Evolutionary conservation across 2,888 invertebrate genomes (phyloP).

Genomic region (Agrochola macilenta): DNA sequence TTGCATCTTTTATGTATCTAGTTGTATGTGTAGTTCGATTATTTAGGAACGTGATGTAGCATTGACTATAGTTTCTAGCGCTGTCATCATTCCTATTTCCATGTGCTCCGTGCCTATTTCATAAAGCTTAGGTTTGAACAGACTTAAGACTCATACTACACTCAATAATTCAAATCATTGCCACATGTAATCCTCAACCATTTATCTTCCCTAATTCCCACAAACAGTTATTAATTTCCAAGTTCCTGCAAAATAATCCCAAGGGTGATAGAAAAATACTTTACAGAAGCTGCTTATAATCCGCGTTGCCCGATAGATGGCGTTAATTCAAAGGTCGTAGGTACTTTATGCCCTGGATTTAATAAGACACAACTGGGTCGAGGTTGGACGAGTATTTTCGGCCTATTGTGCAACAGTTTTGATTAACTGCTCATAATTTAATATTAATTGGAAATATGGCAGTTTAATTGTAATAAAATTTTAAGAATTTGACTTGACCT

Average conservation of each 20-base stretch:
- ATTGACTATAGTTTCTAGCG: not conserved
- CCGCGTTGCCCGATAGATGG: conserved; percentile 52
- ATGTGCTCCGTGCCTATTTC: not conserved
- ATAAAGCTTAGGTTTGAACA: not conserved
- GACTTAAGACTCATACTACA: not conserved
- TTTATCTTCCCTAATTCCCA: conserved; percentile 8
- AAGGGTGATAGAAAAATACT: conserved; percentile 30
- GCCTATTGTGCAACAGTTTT: conserved; percentile 82
- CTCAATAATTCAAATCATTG: not conserved
- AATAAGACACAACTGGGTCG: conserved; percentile 81
- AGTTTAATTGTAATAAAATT: conserved; percentile 22
- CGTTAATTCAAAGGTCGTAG: conserved; percentile 68
- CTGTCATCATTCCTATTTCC: conserved; percentile 2
- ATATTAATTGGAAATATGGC: conserved; percentile 49
- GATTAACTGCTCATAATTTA: conserved; percentile 67
- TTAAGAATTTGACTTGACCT: not conserved
- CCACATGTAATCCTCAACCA: not conserved
- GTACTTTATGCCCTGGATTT: conserved; percentile 66
- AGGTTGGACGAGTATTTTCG: conserved; percentile 82
- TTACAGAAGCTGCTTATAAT: conserved; percentile 16
- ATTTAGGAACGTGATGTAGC: not conserved
- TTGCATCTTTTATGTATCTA: not conserved
- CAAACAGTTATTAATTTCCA: conserved; percentile 6
- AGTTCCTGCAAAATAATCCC: conserved; percentile 23
- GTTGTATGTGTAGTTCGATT: not conserved